Base-by-base conservation (phyloP, 2,888 invertebrate genomes). In the Microplitis deprimator region DNA sequence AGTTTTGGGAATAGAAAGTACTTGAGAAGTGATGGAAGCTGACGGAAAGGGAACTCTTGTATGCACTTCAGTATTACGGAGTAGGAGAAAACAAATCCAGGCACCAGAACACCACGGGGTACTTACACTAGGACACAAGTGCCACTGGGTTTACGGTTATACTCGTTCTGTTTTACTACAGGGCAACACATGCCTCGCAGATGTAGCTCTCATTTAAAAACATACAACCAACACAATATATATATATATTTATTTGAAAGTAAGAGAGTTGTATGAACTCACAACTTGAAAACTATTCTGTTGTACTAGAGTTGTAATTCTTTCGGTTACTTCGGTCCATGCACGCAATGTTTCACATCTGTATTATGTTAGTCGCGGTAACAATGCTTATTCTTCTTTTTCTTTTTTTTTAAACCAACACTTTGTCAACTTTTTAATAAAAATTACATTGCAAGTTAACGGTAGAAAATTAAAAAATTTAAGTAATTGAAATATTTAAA, bases 131-230 rank as follows among this genome's bases (percentile, higher is more conserved):
- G 50, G 50, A 74, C 80, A 73, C 75, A 79, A 82, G 82, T 78
- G 76, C 80, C 82, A 68, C 65, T 20, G 10, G 65, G 65, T 65
- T 65, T 65, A 65, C 65, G 65, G 29, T 29, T 65, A 29, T 65
- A 65, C 16, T 59, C 7, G 50, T 50, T 50, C 50, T 50, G 50
- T 50, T 50, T 50, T 50, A 50, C 50, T 50, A 13, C 50, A 50
- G 50, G 50, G 77, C 76, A 81, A 83, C 85, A 84, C 85, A 86
- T 86, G 86, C 81, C 77, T 77, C 80, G 81, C 86, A 86, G 86
- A 86, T 86, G 86, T 82, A 81, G 75, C 81, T 77, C 76, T 80
- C 68, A 41, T 62, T 72, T 61, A 64, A 17, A 17, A 40, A 59
- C 68, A 20, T 29, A 65, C 20, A 13, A 29, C 29, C 29, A 29